Conservation (phyloP, 2,797 vertebrate genomes). For the Cuculus canorus region DNA sequence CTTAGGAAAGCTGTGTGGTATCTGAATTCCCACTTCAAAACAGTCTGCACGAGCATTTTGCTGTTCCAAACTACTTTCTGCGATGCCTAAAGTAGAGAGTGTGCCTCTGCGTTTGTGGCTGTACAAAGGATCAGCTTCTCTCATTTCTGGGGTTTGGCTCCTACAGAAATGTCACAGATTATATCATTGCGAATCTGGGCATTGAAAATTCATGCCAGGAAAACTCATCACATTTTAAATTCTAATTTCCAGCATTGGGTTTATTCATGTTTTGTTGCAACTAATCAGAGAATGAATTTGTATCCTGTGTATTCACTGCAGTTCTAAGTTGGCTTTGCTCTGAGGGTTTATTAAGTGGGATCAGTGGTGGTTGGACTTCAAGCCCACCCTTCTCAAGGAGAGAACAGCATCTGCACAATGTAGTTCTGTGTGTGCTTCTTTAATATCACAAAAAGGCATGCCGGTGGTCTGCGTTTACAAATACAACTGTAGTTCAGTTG, state of each 20-base stretch:
- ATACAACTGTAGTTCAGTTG: not conserved
- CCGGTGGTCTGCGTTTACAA: not conserved
- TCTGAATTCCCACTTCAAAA: not conserved
- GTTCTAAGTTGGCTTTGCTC: not conserved
- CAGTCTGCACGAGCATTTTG: not conserved
- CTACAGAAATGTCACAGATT: not conserved
- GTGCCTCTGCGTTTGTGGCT: not conserved
- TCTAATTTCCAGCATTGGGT: not conserved
- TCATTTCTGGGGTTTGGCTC: not conserved
- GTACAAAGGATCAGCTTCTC: not conserved
- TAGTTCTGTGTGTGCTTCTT: not conserved
- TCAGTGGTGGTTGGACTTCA: not conserved
- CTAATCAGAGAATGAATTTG: not conserved
- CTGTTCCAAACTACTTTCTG: not conserved
- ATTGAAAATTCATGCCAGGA: not conserved
- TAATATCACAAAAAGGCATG: not conserved
- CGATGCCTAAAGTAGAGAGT: not conserved
- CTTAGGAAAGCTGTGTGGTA: not conserved
- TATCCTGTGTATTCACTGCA: not conserved
- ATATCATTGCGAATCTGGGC: not conserved
- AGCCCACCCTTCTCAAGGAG: not conserved
- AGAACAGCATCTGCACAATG: not conserved
- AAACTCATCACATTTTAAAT: not conserved
- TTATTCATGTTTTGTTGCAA: conserved; percentile 3
- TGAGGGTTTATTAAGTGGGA: not conserved